Base-by-base conservation (phyloP, 2,888 invertebrate genomes). In the Cinara cedri region DNA sequence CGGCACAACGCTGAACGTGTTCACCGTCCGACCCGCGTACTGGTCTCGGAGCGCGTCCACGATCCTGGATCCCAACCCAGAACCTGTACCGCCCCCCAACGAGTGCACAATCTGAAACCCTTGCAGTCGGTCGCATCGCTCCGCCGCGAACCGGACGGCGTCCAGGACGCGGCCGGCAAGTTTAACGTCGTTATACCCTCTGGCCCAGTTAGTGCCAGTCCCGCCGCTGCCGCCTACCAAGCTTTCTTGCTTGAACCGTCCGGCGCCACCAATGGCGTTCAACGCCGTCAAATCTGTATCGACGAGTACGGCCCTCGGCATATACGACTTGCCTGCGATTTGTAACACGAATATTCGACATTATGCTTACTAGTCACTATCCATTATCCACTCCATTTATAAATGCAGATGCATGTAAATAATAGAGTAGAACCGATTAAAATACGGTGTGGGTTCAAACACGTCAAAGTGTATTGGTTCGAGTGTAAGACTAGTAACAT, bases 71-170 rank as follows among this genome's bases (percentile, higher is more conserved):
- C 76, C 76, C 19, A 76, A 14, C 8, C 76, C 76, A 10, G 76
- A 55, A 3, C 76, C 76, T 9, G 76, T 76, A 2, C 76, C 76
- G 19, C 76, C 76, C 26, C 76, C 66, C 44, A 76, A 10, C 26
- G 76, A 76, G 19, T 76, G 76, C 6, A 66, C 66, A 4, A 76
- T 16, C 24, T 76, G 76, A 14, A 76, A 55, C n/a, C 76, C 76
- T 19, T 76, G 76, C n/a, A 76, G 44, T 3, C 66, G 55, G 19
- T 76, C 68, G 21, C 68, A 76, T 16, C 19, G n/a, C 44, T 76
- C 76, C 2, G 49, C 57, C 16, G 57, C 68, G 49, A 16, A 60
- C 49, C 34, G 42, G 1, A 68, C 10, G 4, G 68, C 26, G 10
- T 49, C 46, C 46, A n/a, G 16, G 1, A 68, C 57, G 8, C 46